Evolutionary conservation across 2,113 vertebrate species (phyloP).

Genomic region (Heliornis fulica): DNA sequence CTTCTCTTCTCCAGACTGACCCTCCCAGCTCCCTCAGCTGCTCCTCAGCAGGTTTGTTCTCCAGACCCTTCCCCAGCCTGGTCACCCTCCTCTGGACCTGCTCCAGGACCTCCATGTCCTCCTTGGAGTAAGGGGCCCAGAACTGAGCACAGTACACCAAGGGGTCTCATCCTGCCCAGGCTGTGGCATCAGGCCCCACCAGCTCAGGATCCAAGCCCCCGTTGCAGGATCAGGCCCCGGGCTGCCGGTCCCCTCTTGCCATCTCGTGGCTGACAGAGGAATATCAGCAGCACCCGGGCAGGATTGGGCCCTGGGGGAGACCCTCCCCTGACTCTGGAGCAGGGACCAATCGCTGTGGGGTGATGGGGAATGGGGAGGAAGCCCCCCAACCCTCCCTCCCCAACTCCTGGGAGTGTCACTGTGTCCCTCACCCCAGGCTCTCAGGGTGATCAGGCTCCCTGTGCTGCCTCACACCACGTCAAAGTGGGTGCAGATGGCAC

Average conservation of each 20-base stretch:
- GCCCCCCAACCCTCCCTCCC: rapidly evolving
- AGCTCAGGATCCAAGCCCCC: too few relatives aligned
- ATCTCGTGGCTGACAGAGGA: background rate
- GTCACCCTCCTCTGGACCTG: too few relatives aligned
- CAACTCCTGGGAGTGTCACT: background rate
- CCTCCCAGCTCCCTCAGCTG: too few relatives aligned
- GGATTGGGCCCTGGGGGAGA: too few relatives aligned
- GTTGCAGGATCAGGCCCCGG: background rate
- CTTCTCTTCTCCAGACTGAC: too few relatives aligned
- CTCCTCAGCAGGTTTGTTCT: too few relatives aligned
- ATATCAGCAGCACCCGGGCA: background rate
- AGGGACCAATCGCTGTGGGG: rapidly evolving
- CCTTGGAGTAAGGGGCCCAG: too few relatives aligned
- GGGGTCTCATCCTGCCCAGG: background rate
- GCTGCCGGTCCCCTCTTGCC: background rate
- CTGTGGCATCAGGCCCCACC: background rate
- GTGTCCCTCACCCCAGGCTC: background rate
- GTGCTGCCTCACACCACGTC: background rate
- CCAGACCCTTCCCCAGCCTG: too few relatives aligned
- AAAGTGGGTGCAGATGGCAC: rapidly evolving
- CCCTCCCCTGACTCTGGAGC: background rate
- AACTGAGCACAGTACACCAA: background rate
- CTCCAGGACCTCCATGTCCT: too few relatives aligned
- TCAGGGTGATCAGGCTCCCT: background rate
- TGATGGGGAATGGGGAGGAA: background rate